A percentile compares a stretch with the other conserved stretches of the same genome.
Evolutionary conservation across 1,140 invertebrate species (phyloP).

Genomic region (Ceratina calcarata): DNA sequence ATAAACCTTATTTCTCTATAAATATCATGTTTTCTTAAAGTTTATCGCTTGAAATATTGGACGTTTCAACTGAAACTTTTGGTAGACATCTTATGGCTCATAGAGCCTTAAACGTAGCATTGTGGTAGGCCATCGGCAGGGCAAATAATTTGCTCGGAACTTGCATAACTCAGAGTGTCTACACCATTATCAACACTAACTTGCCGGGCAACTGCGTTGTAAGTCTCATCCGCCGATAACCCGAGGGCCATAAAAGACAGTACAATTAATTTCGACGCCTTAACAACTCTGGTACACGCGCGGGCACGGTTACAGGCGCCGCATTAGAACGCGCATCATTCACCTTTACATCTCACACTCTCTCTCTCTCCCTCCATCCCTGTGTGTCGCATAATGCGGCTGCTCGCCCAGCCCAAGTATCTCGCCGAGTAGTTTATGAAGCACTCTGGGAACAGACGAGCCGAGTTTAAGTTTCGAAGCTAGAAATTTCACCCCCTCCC

Average conservation of each 20-base stretch:
- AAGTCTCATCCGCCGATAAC: background rate
- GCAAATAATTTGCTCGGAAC: background rate
- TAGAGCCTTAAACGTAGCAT: no score
- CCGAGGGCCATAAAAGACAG: background rate
- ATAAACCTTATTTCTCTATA: no score
- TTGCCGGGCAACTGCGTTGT: background rate
- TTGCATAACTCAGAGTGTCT: background rate
- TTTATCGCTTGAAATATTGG: no score
- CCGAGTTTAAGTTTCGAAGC: slow-evolving; percentile 3
- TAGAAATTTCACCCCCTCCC: background rate
- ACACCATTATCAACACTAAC: background rate
- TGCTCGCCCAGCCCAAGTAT: background rate
- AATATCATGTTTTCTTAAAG: no score
- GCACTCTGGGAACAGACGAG: slow-evolving; percentile 3
- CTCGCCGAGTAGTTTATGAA: slow-evolving; percentile 7
- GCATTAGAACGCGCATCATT: slow-evolving; percentile 39
- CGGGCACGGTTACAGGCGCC: no score
- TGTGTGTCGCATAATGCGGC: slow-evolving; percentile 17
- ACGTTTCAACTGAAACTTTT: no score
- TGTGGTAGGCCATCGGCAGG: no score
- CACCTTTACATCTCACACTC: background rate
- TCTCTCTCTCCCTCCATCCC: background rate
- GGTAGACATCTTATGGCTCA: no score
- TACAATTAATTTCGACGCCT: slow-evolving; percentile 29
- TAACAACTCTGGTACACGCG: slow-evolving; percentile 19